phyloP scores from a whole-genome alignment of 2,797 vertebrate genomes.

The Cynopterus sphinx region DNA sequence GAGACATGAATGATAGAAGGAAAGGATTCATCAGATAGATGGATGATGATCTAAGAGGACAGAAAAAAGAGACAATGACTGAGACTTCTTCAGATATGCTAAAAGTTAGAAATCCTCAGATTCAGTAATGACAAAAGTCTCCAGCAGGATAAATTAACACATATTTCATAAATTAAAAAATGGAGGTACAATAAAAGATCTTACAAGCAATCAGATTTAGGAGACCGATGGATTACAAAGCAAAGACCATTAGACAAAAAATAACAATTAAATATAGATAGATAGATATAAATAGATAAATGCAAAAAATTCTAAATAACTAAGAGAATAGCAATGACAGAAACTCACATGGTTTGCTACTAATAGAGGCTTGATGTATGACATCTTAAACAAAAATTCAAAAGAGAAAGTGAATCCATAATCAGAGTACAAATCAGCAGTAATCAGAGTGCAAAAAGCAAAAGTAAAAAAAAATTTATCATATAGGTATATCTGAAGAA shows the following conservation, averaged over 20 bases:
- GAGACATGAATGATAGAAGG: not conserved
- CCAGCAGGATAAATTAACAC: not conserved
- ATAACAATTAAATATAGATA: no score
- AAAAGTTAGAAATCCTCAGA: not conserved
- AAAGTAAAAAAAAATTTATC: not conserved
- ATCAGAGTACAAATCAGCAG: not conserved
- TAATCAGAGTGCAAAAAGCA: not conserved
- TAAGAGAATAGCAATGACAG: not conserved
- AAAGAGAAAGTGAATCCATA: not conserved
- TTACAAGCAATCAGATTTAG: not conserved
- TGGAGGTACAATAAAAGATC: not conserved
- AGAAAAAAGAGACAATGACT: not conserved
- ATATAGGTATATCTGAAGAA: not conserved
- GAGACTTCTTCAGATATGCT: not conserved
- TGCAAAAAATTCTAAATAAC: not conserved
- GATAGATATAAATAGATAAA: not conserved
- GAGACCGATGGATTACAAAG: not conserved
- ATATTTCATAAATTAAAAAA: not conserved
- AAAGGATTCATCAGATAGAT: not conserved
- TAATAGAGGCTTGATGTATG: not conserved
- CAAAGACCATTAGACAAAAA: not conserved
- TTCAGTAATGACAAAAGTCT: not conserved
- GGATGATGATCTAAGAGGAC: not conserved
- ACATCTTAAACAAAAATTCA: not conserved
- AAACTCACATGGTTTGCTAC: not conserved